phyloP scores from a whole-genome alignment of 2,113 vertebrate genomes.

The Callionymus lyra region DNA sequence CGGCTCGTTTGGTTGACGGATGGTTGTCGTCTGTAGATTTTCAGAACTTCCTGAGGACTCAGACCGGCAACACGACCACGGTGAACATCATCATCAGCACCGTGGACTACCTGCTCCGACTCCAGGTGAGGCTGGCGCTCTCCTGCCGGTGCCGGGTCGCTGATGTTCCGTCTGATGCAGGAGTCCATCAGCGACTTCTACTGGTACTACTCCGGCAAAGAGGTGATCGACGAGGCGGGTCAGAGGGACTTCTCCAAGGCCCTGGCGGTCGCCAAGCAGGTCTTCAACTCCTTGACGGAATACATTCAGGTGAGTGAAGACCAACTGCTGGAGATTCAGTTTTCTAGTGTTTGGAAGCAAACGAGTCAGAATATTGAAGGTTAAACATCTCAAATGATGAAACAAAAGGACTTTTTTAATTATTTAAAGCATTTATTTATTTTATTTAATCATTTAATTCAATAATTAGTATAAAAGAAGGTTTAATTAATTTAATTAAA shows the following conservation, averaged over 20 bases:
- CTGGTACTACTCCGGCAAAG: slow-evolving; percentile 98
- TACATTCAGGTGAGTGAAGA: slow-evolving; percentile 86
- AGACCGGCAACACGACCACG: slow-evolving; percentile 96
- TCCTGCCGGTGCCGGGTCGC: too few relatives aligned
- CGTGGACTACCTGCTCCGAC: slow-evolving; percentile 89
- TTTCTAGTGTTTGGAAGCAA: too few relatives aligned
- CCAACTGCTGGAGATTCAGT: too few relatives aligned
- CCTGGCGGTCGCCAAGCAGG: slow-evolving; percentile 90
- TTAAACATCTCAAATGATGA: too few relatives aligned
- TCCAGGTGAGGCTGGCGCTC: slow-evolving; percentile 78
- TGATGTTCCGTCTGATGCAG: slow-evolving; percentile 49
- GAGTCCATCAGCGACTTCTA: slow-evolving; percentile 99
- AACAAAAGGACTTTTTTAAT: too few relatives aligned
- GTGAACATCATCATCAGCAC: slow-evolving; percentile 97
- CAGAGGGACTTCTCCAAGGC: slow-evolving; percentile 96
- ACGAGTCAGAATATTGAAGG: too few relatives aligned
- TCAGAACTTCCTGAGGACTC: slow-evolving; percentile 93
- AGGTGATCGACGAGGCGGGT: slow-evolving; percentile 90
- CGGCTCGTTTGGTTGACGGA: background rate
- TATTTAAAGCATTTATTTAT: too few relatives aligned
- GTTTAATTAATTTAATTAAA: too few relatives aligned
- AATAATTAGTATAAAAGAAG: too few relatives aligned
- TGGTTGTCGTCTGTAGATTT: slow-evolving; percentile 70
- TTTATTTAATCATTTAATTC: too few relatives aligned
- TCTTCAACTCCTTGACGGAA: slow-evolving; percentile 97